A percentile compares a stretch with the other conserved stretches of the same genome.
These are phyloP conservation scores for Mycogona germanica DNA, from an alignment of 2,888 invertebrate species.

Conservation along the genomic window DNA sequence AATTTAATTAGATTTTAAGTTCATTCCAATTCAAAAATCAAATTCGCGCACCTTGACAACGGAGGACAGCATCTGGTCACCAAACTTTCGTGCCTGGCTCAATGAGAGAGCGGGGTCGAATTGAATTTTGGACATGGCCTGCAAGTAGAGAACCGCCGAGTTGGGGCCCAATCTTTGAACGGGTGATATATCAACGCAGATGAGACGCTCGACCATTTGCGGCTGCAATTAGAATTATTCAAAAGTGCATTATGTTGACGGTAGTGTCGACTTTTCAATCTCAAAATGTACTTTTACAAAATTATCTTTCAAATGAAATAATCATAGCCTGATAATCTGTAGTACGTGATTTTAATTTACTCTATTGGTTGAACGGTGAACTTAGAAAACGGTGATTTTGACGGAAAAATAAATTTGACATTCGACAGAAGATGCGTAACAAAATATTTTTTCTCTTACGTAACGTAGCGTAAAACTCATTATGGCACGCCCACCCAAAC, in stretches of 20 bases:
- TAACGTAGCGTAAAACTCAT: constrained; percentile 62
- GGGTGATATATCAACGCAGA: constrained; percentile 34
- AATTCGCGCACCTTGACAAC: background rate
- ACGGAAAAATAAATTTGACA: too few species aligned
- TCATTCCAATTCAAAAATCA: background rate
- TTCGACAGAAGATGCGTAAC: too few species aligned
- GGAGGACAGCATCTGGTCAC: background rate
- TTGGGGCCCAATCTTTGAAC: constrained; percentile 42
- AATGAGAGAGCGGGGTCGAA: constrained; percentile 46
- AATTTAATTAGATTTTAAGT: too few species aligned
- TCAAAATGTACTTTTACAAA: too few species aligned
- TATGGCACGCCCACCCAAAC: constrained; percentile 88
- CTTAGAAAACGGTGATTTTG: too few species aligned
- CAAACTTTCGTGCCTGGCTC: constrained; percentile 1
- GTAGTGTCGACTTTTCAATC: too few species aligned
- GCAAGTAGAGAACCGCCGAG: constrained; percentile 32
- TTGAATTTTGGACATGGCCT: constrained; percentile 48
- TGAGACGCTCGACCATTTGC: constrained; percentile 28
- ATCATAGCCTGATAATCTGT: background rate
- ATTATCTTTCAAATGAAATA: background rate
- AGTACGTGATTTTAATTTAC: too few species aligned
- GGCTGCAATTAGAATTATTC: constrained; percentile 20
- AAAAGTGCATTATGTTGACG: background rate
- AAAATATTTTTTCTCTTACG: constrained; percentile 22
- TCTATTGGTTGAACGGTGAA: too few species aligned